Conservation (phyloP, 2,113 vertebrate genomes). For the Perca schrenkii region DNA sequence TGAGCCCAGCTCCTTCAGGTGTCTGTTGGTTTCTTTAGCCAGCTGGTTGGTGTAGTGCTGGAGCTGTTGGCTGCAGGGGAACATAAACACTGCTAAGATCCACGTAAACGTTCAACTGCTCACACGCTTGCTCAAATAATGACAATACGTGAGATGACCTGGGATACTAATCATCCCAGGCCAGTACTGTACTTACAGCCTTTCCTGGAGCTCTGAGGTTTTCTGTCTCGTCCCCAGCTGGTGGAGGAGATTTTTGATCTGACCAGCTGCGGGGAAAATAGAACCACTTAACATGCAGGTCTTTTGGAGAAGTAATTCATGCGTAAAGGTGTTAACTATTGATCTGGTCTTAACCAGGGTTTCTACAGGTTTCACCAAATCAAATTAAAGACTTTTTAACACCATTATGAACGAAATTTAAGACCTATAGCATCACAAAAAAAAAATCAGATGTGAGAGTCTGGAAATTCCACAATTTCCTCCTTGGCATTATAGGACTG, state of each 20-base stretch:
- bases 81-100: neutral
- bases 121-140: too few relatives aligned
- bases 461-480: too few relatives aligned
- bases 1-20: constrained; percentile 91
- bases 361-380: too few relatives aligned
- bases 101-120: too few relatives aligned
- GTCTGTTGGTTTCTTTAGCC: constrained; percentile 94
- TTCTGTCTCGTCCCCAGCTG: constrained; percentile 92
- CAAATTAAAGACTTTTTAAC: too few relatives aligned
- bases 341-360: neutral
- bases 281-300: neutral
- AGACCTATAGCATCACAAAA: too few relatives aligned
- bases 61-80: constrained; percentile 87
- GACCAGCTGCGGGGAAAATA: constrained; percentile 83
- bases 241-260: constrained; percentile 91
- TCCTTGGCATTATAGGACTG: too few relatives aligned
- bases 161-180: neutral
- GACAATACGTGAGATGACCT: too few relatives aligned
- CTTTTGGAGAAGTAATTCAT: too few relatives aligned
- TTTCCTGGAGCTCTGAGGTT: constrained; percentile 90
- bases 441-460: too few relatives aligned
- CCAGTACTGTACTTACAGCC: constrained; percentile 88
- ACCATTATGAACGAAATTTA: too few relatives aligned
- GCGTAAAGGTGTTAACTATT: neutral
- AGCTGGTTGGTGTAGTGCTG: constrained; percentile 93